These are phyloP conservation scores for Nansenia antarctica DNA, from an alignment of 2,113 vertebrate species.

Conservation along the genomic window DNA sequence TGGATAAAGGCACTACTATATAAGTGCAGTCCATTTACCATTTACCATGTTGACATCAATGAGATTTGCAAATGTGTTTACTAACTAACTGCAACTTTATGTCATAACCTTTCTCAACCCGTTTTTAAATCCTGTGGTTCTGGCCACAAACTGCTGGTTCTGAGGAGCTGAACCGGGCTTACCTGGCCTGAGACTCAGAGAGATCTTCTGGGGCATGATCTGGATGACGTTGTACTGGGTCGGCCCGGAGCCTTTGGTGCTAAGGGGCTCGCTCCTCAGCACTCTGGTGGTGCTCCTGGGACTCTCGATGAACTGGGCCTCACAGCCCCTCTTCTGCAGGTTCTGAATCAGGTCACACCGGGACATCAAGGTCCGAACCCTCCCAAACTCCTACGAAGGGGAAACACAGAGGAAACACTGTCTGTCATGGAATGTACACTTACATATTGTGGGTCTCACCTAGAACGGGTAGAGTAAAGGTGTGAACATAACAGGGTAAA, in stretches of 20 bases:
- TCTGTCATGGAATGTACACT: not conserved
- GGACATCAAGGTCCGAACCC: constrained; percentile 74
- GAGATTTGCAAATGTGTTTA: no score
- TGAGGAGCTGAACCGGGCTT: constrained; percentile 48
- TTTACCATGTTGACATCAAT: no score
- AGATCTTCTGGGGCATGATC: constrained; percentile 87
- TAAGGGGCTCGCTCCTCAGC: constrained; percentile 77
- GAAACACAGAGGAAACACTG: not conserved
- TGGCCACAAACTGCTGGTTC: no score
- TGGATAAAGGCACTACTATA: no score
- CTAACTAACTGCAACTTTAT: no score
- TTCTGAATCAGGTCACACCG: constrained; percentile 87
- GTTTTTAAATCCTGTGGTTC: no score
- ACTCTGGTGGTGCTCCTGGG: constrained; percentile 78
- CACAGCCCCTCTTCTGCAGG: constrained; percentile 83
- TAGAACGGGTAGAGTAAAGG: no score
- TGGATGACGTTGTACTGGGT: constrained; percentile 82
- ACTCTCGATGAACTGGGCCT: constrained; percentile 73
- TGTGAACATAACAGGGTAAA: no score
- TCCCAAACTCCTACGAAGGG: constrained; percentile 85
- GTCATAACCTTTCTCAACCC: no score
- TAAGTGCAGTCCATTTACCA: no score
- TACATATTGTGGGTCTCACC: not conserved
- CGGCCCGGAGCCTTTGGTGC: constrained; percentile 81
- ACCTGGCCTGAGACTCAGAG: constrained; percentile 89